Percentiles rank a stretch among this genome's conserved stretches.
phyloP scores from a whole-genome alignment of 2,888 invertebrate genomes.

The Pediacus dermestoides region DNA sequence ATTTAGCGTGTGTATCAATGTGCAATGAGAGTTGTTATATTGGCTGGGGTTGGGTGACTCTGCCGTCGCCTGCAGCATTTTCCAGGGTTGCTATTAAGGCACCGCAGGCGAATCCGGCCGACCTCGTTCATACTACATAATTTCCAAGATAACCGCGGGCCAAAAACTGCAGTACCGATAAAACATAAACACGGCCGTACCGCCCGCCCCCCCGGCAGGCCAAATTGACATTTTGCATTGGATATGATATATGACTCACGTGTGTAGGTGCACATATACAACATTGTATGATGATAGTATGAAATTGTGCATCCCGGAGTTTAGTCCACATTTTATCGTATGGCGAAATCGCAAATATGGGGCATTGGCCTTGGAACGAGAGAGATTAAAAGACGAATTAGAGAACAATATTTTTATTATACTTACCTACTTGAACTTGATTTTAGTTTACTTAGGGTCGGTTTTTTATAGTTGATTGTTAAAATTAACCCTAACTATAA shows the following conservation, averaged over 20 bases:
- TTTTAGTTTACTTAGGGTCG: too few species aligned
- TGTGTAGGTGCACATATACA: slow-evolving; percentile 31
- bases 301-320: too few species aligned
- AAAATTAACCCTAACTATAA: too few species aligned
- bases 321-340: too few species aligned
- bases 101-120: slow-evolving; percentile 36
- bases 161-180: slow-evolving; percentile 34
- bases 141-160: slow-evolving; percentile 35
- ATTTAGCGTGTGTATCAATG: slow-evolving; percentile 4
- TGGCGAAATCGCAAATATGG: too few species aligned
- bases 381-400: too few species aligned
- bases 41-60: slow-evolving; percentile 22
- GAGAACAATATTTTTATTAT: too few species aligned
- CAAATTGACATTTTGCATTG: slow-evolving; percentile 26
- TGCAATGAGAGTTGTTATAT: neutral
- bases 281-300: too few species aligned
- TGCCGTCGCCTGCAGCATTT: slow-evolving; percentile 28
- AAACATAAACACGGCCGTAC: slow-evolving; percentile 36
- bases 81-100: slow-evolving; percentile 34
- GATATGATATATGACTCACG: slow-evolving; percentile 30
- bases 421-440: too few species aligned
- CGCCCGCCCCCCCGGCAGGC: slow-evolving; percentile 25
- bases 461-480: too few species aligned
- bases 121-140: slow-evolving; percentile 42
- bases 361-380: too few species aligned